phyloP scores from a whole-genome alignment of 2,797 vertebrate species.

The Schizopygopsis pylzovi region DNA sequence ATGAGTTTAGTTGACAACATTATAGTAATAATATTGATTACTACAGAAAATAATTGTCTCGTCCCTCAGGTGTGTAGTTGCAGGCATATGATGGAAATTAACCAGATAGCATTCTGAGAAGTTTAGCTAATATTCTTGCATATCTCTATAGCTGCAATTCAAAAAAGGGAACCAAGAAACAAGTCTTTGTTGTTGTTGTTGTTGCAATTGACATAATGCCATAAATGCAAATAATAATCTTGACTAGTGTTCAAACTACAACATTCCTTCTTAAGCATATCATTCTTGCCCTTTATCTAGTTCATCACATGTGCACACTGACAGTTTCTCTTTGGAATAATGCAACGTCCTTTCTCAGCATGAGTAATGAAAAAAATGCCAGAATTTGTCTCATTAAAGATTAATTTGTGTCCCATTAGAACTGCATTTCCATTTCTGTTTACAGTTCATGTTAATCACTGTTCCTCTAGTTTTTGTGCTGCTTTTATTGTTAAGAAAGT shows the following conservation, averaged over 20 bases:
- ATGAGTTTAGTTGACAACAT: background rate
- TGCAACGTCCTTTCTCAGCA: background rate
- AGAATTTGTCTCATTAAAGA: slow-evolving; percentile 58
- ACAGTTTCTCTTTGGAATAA: slow-evolving; percentile 1
- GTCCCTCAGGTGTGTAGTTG: background rate
- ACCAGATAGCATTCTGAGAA: background rate
- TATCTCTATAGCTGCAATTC: background rate
- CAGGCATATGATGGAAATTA: background rate
- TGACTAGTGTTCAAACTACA: background rate
- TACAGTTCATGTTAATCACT: slow-evolving; percentile 23
- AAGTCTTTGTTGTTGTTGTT: background rate
- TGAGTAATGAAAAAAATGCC: slow-evolving; percentile 1
- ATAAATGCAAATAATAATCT: background rate
- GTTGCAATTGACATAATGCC: background rate
- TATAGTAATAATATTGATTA: background rate
- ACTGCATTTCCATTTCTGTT: slow-evolving; percentile 42
- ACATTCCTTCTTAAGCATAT: background rate
- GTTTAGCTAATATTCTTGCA: background rate
- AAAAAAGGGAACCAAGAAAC: background rate
- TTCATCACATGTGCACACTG: background rate
- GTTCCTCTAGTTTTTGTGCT: background rate
- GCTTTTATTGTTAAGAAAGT: slow-evolving; percentile 11
- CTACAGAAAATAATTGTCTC: background rate
- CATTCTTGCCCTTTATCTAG: background rate
- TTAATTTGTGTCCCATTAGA: slow-evolving; percentile 52